Percentiles rank a stretch among this genome's conserved stretches.
These are phyloP conservation scores for Aldabrachelys gigantea DNA, from an alignment of 2,113 vertebrate genomes.

Conservation along the genomic window DNA sequence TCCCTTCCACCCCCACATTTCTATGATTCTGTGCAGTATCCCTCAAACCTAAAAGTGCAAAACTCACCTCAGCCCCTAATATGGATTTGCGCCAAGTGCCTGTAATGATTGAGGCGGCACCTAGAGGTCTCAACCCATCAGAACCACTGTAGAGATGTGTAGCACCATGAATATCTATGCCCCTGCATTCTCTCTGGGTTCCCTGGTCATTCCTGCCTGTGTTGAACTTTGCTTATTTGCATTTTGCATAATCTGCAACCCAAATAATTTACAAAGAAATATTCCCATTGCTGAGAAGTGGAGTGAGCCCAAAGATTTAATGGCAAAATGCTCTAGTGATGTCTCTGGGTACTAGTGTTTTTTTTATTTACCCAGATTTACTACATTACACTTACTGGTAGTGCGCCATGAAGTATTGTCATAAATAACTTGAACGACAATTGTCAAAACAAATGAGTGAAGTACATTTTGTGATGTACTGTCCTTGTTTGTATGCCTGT, in stretches of 20 bases:
- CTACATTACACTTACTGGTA: neutral
- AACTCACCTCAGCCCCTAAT: neutral
- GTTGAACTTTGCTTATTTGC: neutral
- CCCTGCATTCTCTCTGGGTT: neutral
- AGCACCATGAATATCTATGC: neutral
- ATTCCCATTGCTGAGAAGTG: neutral
- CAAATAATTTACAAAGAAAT: neutral
- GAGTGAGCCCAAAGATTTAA: neutral
- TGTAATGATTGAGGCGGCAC: neutral
- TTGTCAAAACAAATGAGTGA: constrained; percentile 33
- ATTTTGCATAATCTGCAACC: neutral
- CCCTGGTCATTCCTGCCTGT: neutral
- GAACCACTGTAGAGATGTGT: rapidly evolving
- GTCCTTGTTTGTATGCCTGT: neutral
- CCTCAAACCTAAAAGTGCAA: neutral
- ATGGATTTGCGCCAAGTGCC: neutral
- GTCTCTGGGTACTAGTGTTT: rapidly evolving
- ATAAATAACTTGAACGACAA: constrained; percentile 65
- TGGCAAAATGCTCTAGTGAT: neutral
- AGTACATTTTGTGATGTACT: neutral
- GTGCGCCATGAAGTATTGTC: constrained; percentile 14
- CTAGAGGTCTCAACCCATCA: neutral
- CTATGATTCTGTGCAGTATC: rapidly evolving
- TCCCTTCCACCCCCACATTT: neutral
- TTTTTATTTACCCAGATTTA: neutral